phyloP scores from a whole-genome alignment of 2,113 vertebrate genomes.

The Notarius lentiginosus region DNA sequence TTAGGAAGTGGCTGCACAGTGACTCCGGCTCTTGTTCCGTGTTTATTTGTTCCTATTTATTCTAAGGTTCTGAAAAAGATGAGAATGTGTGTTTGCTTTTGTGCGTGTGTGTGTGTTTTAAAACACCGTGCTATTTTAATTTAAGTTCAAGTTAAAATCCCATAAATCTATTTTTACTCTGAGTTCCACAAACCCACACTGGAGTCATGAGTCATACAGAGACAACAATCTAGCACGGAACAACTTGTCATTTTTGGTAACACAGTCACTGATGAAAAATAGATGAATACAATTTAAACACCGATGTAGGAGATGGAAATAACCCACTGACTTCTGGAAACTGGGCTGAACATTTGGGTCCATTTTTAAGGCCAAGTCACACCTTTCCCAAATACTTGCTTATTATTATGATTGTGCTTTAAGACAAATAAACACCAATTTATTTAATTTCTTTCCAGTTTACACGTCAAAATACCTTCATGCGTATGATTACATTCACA shows the following conservation, averaged over 20 bases:
- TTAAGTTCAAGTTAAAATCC: conserved; percentile 49
- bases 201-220: conserved; percentile 28
- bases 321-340: not conserved
- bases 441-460: not conserved
- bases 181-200: conserved; percentile 5
- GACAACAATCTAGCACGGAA: not conserved
- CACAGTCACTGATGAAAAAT: not conserved
- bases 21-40: conserved; percentile 60
- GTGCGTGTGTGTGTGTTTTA: conserved; percentile 30
- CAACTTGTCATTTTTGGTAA: not conserved
- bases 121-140: conserved; percentile 60
- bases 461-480: not conserved
- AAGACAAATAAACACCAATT: not conserved
- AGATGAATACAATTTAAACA: not conserved
- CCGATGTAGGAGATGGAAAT: not conserved
- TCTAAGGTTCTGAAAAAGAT: conserved; percentile 63
- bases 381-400: not conserved
- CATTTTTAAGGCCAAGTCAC: not conserved
- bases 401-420: not conserved
- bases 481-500: not conserved
- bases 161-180: conserved; percentile 49
- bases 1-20: conserved; percentile 56
- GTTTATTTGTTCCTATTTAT: conserved; percentile 70
- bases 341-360: not conserved
- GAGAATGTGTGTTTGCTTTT: conserved; percentile 58